Conservation (phyloP, 2,888 invertebrate species). For the Zootermopsis nevadensis region DNA sequence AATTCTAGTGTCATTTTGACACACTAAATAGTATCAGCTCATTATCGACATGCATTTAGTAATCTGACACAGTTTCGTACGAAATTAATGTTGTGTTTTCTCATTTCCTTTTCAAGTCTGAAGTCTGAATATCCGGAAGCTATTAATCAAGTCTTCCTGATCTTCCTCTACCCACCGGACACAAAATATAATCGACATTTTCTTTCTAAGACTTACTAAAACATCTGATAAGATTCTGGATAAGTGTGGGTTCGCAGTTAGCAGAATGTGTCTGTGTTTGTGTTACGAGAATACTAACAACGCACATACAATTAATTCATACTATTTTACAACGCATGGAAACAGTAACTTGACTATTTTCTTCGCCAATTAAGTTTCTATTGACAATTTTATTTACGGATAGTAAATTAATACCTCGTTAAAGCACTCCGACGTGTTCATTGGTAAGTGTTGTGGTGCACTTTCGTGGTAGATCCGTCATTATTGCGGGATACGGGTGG, state of each 20-base stretch:
- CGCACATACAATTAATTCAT: not conserved
- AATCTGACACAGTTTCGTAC: no score
- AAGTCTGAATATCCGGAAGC: no score
- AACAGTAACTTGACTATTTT: not conserved
- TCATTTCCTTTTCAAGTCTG: no score
- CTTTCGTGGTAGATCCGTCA: not conserved
- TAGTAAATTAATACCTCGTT: not conserved
- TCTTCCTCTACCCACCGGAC: not conserved
- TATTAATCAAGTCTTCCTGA: no score
- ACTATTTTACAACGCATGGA: not conserved
- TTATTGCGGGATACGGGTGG: constrained; percentile 34
- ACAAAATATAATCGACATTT: not conserved
- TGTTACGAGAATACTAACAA: not conserved
- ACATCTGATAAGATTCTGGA: no score
- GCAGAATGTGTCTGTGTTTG: not conserved
- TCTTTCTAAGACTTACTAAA: not conserved
- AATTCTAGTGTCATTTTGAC: no score
- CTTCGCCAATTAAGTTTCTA: not conserved
- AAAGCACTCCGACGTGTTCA: not conserved
- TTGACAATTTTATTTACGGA: not conserved
- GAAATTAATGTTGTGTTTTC: no score
- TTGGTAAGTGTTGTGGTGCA: not conserved
- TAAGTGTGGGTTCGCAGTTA: no score
- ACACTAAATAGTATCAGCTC: no score
- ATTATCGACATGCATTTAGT: no score